These are phyloP conservation scores for Frieseomelitta varia DNA, from an alignment of 1,140 invertebrate genomes.

Conservation along the genomic window DNA sequence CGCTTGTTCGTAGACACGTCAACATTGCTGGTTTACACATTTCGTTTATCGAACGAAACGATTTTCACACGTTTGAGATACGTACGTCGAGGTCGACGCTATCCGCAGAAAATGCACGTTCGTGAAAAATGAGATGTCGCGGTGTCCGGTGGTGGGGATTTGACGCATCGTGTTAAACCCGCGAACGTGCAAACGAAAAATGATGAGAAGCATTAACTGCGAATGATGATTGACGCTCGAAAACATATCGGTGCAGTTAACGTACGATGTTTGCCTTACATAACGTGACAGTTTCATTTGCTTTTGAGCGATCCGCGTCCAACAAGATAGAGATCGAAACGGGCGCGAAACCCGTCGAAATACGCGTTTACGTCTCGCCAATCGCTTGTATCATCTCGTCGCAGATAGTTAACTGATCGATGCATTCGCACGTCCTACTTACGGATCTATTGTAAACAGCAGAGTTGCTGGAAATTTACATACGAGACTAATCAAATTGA, in stretches of 20 bases:
- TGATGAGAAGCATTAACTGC: background rate
- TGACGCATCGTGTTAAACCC: constrained; percentile 17
- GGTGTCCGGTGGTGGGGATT: constrained; percentile 23
- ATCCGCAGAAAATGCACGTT: constrained; percentile 48
- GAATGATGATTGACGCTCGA: background rate
- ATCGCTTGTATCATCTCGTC: background rate
- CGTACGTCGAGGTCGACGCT: background rate
- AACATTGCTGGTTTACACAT: background rate
- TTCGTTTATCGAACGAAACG: background rate
- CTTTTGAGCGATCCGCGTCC: background rate
- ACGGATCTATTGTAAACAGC: constrained; percentile 32
- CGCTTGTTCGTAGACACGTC: background rate
- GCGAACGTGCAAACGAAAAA: constrained; percentile 28
- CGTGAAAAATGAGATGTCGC: constrained; percentile 65
- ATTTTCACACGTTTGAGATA: background rate
- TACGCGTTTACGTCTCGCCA: background rate
- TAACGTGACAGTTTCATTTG: background rate
- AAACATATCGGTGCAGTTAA: background rate
- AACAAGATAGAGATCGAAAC: background rate
- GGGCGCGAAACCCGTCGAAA: background rate
- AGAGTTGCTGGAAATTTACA: constrained; percentile 12
- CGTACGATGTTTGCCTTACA: background rate
- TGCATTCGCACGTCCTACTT: constrained; percentile 54
- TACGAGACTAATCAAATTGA: background rate
- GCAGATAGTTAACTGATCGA: constrained; percentile 42